Evolutionary conservation across 2,797 vertebrate genomes (phyloP), one percentile per base, ranked within the genome.

Genomic region (Stomatorhinus walkeri): DNA sequence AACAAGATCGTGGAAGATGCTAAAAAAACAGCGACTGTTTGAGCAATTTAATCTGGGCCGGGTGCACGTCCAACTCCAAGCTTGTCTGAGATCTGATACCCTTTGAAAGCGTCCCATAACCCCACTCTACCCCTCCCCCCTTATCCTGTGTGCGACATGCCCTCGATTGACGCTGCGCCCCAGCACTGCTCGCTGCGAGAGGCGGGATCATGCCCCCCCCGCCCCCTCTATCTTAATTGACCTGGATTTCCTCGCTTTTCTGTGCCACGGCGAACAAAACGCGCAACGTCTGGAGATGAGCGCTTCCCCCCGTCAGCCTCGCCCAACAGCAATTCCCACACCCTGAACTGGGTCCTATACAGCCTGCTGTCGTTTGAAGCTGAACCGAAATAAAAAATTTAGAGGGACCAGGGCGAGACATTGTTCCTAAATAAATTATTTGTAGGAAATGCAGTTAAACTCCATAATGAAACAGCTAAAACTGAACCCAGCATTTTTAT

Each of bases 231-330:
- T 92, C 95, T 93, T 94, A 94, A 95, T 94, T 96, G 95, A 95
- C 95, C 95, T 95, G 95, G 93, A 95, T 96, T 94, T 94, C 94
- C 94, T 94, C 92, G 92, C 93, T 94, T 92, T 94, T 92, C 93
- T 94, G 93, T 91, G 92, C 94, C 92, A 93, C 94, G 94, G 95
- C 93, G 92, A 95, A 95, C 64, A 94, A 93, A 92, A 92, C 54
- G 88, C 87, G 91, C 92, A 91, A 92, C 89, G 94, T 93, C 94
- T 93, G 89, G 94, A 95, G 94, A 96, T 92, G 89, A 91, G 24
- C 92, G 91, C 93, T 93, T 68, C 64, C 93, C 93, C 28, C 93
- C 94, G 93, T 95, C 94, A 95, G 94, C 93, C 93, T 93, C 89
- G 90, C 93, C 94, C 94, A 10, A 92, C 92, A 95, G 94, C 94